Percentiles rank a stretch among this genome's conserved stretches.
Evolutionary conservation across 2,113 vertebrate species (phyloP).

Genomic region (Crotophaga sulcirostris): DNA sequence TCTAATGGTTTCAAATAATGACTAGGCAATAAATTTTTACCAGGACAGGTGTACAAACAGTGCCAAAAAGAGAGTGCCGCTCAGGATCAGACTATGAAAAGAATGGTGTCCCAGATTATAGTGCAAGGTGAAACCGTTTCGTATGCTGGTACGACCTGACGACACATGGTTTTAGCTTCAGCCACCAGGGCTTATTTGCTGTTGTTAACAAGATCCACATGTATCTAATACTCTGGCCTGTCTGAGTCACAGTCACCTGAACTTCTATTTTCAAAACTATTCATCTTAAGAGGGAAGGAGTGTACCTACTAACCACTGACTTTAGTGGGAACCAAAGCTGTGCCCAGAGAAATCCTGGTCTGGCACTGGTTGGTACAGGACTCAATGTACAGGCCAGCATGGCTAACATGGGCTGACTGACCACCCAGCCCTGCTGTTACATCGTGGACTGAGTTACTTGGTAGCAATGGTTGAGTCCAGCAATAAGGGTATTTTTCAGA

Average conservation of each 20-base stretch:
- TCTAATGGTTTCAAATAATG: conserved; percentile 59
- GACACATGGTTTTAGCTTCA: background rate
- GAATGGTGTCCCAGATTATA: conserved; percentile 10
- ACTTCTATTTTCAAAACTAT: background rate
- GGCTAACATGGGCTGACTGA: background rate
- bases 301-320: background rate
- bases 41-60: conserved; percentile 48
- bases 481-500: background rate
- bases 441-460: background rate
- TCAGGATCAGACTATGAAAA: conserved; percentile 43
- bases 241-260: background rate
- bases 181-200: conserved; percentile 1
- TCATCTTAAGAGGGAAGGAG: background rate
- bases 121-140: conserved; percentile 45
- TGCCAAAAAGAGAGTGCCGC: background rate
- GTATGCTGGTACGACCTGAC: background rate
- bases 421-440: background rate
- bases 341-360: background rate
- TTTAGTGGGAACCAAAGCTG: background rate
- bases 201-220: background rate
- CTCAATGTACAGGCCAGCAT: background rate
- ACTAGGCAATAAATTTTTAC: conserved; percentile 57
- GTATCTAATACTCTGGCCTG: background rate
- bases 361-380: background rate
- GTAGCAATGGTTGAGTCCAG: background rate